Conservation (phyloP, 1,140 invertebrate species). For the Carposina sasakii region DNA sequence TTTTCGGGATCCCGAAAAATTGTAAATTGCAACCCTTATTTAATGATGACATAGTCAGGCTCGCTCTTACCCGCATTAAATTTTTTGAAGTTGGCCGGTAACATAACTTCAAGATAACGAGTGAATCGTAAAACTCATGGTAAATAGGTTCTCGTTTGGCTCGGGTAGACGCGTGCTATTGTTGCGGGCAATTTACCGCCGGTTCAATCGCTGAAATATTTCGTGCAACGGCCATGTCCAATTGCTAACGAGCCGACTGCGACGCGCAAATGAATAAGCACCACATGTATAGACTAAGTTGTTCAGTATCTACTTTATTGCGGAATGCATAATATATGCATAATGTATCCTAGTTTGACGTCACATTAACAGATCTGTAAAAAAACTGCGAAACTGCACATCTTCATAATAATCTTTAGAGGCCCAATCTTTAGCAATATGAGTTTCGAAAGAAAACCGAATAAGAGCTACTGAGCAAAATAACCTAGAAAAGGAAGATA, state of each 20-base stretch:
- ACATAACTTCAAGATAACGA: conserved; percentile 63
- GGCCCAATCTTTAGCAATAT: too few relatives aligned
- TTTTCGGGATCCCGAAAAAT: too few relatives aligned
- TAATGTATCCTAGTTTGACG: too few relatives aligned
- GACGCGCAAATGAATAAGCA: conserved; percentile 69
- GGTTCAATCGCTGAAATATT: conserved; percentile 72
- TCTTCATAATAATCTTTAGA: too few relatives aligned
- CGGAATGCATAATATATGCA: conserved; percentile 15
- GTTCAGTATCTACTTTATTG: conserved; percentile 28
- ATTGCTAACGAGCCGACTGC: conserved; percentile 69
- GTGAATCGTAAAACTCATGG: conserved; percentile 62
- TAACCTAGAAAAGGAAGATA: too few relatives aligned
- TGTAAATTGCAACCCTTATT: too few relatives aligned
- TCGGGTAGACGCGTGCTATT: conserved; percentile 45
- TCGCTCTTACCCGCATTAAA: conserved; percentile 27
- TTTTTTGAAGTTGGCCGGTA: conserved; percentile 23
- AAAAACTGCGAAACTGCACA: too few relatives aligned
- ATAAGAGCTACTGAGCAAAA: too few relatives aligned
- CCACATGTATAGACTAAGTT: conserved; percentile 55
- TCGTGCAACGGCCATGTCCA: conserved; percentile 68
- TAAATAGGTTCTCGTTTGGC: conserved; percentile 45
- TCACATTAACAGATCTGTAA: too few relatives aligned
- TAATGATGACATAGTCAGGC: conserved; percentile 40
- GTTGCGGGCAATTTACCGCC: conserved; percentile 67
- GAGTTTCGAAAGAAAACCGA: too few relatives aligned